Conservation (phyloP, 2,797 vertebrate genomes). For the Labroides dimidiatus region DNA sequence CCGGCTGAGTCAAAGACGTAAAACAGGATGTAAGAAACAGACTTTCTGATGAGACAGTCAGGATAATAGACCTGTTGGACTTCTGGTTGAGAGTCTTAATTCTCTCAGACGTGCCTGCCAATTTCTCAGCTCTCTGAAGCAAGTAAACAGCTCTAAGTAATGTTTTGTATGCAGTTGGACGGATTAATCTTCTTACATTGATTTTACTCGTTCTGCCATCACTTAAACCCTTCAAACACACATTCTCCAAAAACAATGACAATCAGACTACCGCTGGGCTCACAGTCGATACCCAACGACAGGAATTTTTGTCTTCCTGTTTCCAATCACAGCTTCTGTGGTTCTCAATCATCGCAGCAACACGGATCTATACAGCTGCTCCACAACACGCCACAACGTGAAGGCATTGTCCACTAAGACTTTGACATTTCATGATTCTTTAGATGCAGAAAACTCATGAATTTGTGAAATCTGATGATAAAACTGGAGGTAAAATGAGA, state of each 20-base stretch:
- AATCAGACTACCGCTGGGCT: slow-evolving; percentile 35
- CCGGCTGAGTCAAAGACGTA: slow-evolving; percentile 17
- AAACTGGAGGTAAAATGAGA: too few relatives aligned
- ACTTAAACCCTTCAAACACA: slow-evolving; percentile 39
- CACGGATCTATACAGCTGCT: slow-evolving; percentile 14
- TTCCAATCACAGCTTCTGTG: slow-evolving; percentile 19
- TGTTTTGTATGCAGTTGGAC: slow-evolving; percentile 45
- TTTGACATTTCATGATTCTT: background rate
- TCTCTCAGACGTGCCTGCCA: slow-evolving; percentile 27
- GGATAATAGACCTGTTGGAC: slow-evolving; percentile 36
- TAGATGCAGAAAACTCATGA: background rate
- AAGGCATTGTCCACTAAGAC: background rate
- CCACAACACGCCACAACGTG: background rate
- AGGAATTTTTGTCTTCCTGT: slow-evolving; percentile 10
- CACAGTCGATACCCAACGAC: slow-evolving; percentile 20
- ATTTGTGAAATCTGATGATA: background rate
- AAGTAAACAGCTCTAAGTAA: slow-evolving; percentile 56
- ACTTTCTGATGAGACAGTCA: slow-evolving; percentile 18
- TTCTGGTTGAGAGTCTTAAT: slow-evolving; percentile 47
- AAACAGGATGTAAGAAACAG: slow-evolving; percentile 32
- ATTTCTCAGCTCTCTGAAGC: slow-evolving; percentile 45
- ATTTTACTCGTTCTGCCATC: slow-evolving; percentile 47
- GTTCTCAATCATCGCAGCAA: slow-evolving; percentile 13
- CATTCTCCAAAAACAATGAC: slow-evolving; percentile 23
- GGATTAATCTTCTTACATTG: slow-evolving; percentile 58